Base-by-base conservation (phyloP, 2,888 invertebrate genomes). In the Campoplex capitator region DNA sequence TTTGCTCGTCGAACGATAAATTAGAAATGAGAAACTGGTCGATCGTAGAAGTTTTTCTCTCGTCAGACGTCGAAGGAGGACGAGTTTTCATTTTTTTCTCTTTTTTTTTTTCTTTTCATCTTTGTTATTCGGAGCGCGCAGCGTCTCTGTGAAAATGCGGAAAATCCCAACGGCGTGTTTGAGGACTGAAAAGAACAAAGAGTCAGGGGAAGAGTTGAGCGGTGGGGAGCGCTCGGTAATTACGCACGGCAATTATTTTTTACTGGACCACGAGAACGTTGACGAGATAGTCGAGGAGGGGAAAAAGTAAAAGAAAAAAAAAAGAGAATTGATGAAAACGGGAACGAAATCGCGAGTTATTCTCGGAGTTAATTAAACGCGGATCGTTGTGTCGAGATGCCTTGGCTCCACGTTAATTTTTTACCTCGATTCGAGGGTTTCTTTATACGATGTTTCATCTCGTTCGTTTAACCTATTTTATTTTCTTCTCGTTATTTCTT, bases 301-400 rank as follows among this genome's bases (percentile, higher is more conserved):
- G 58, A 79, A 65, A 84, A 58, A 82, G n/a, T 73, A 23, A 6
- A 6, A 6, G 81, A 75, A 56, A 23, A 80, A 32, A 45, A 38
- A 23, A 77, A 84, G 42, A 58, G 51, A 78, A 79, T 82, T 81
- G 88, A 86, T 80, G 88, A 90, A 74, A 45, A 42, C 38, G 51
- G 70, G 38, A 82, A 78, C 51, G 78, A 76, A 90, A 91, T 91
- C 91, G 89, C 77, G 88, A 91, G 91, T 91, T 91, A 90, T 18
- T 23, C 90, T 89, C 84, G 86, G 91, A 93, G 91, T 92, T 91
- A 92, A 93, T 93, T 93, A 92, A 92, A 92, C 89, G 91, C 89
- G 88, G 88, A 90, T 90, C 77, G 78, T 77, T 75, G 81, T 67
- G 48, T 70, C 77, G 74, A 84, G 56, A 28, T 51, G 82, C 76